Evolutionary conservation across 2,888 invertebrate genomes (phyloP).

Genomic region (Theodoxus fluviatilis): DNA sequence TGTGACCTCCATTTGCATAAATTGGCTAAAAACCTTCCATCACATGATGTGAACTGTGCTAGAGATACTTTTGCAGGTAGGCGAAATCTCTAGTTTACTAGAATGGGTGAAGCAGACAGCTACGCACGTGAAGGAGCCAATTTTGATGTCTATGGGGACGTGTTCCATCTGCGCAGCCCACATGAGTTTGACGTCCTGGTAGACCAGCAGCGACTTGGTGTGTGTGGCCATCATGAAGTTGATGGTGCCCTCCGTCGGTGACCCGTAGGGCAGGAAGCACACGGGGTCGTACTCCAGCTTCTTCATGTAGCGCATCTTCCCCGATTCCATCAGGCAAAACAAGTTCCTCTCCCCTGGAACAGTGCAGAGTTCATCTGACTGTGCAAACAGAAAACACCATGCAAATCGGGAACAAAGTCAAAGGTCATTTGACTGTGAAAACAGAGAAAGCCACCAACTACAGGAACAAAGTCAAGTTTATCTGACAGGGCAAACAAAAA

Average conservation of each 20-base stretch:
- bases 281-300: slow-evolving; percentile 82
- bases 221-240: slow-evolving; percentile 78
- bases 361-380: background rate
- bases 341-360: slow-evolving; percentile 76
- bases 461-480: too few relatives aligned
- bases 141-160: slow-evolving; percentile 76
- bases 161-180: slow-evolving; percentile 89
- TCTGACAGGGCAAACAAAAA: too few relatives aligned
- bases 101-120: too few relatives aligned
- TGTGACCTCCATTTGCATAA: too few relatives aligned
- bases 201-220: slow-evolving; percentile 82
- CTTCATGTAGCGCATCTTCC: slow-evolving; percentile 81
- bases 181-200: slow-evolving; percentile 81
- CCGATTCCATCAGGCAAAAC: slow-evolving; percentile 75
- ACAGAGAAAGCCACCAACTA: too few relatives aligned
- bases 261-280: slow-evolving; percentile 56
- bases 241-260: slow-evolving; percentile 56
- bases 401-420: slow-evolving; percentile 11
- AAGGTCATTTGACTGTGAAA: too few relatives aligned
- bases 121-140: too few relatives aligned
- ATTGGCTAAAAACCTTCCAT: too few relatives aligned
- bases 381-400: slow-evolving; percentile 37
- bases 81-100: too few relatives aligned
- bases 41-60: too few relatives aligned
- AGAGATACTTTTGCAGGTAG: too few relatives aligned